phyloP scores from a whole-genome alignment of 2,888 invertebrate genomes.

The Alsophila aescularia region DNA sequence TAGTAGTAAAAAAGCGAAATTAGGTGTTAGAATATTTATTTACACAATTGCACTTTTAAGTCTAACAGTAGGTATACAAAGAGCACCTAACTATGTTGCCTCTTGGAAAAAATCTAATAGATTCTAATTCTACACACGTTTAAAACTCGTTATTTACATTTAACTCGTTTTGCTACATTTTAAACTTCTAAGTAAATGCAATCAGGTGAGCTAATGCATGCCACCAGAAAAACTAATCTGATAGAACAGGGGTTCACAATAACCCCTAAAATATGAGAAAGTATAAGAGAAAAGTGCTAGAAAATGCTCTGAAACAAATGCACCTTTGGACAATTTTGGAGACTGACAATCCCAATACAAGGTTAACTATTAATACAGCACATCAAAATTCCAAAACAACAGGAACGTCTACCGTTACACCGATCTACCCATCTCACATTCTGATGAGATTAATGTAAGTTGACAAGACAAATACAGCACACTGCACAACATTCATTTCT shows the following conservation, averaged over 20 bases:
- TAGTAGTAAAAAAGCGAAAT: constrained; percentile 43
- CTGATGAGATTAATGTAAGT: background rate
- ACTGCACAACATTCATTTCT: constrained; percentile 15
- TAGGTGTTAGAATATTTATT: constrained; percentile 39
- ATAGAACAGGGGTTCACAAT: background rate
- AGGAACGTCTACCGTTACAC: constrained; percentile 39
- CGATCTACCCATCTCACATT: constrained; percentile 9
- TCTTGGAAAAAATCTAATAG: constrained; percentile 20
- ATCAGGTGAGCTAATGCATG: constrained; percentile 7
- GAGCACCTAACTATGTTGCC: constrained; percentile 60
- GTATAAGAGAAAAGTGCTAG: background rate
- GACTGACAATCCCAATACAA: constrained; percentile 29
- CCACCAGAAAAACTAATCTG: constrained; percentile 1
- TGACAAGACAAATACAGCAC: constrained; percentile 8
- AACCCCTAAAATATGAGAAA: background rate
- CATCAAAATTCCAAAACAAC: constrained; percentile 24
- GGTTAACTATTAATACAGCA: constrained; percentile 18
- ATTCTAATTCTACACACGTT: background rate
- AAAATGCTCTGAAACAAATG: background rate
- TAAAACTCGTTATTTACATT: background rate
- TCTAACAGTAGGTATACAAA: constrained; percentile 53
- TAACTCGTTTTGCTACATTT: background rate
- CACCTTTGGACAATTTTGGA: constrained; percentile 12
- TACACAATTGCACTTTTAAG: constrained; percentile 61
- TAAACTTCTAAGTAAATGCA: constrained; percentile 30